These are phyloP conservation scores for Polyploca ridens DNA, from an alignment of 2,888 invertebrate genomes.

Conservation along the genomic window DNA sequence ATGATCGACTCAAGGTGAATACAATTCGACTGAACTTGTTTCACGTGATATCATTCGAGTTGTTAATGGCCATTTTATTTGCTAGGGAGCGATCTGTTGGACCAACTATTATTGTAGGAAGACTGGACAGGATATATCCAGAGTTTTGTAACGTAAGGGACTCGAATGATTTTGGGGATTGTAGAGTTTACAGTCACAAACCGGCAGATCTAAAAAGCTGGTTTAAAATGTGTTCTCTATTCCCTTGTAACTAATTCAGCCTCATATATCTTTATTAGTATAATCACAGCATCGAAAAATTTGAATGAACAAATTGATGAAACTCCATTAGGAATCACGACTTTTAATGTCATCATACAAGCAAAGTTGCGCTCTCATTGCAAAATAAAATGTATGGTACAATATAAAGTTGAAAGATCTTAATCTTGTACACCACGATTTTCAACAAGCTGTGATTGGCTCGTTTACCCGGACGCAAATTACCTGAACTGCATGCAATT, in stretches of 20 bases:
- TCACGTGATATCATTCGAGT: constrained; percentile 33
- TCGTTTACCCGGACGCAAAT: background rate
- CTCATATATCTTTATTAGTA: too few relatives aligned
- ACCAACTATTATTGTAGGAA: background rate
- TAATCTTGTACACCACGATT: background rate
- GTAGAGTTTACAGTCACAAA: too few relatives aligned
- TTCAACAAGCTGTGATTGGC: background rate
- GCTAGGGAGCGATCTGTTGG: background rate
- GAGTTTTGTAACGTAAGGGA: background rate
- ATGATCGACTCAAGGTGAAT: constrained; percentile 52
- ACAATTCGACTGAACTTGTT: constrained; percentile 37
- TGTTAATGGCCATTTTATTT: background rate
- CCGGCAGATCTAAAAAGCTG: too few relatives aligned
- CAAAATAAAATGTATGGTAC: constrained; percentile 1
- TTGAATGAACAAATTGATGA: background rate
- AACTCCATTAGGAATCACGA: background rate
- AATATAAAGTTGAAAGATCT: background rate
- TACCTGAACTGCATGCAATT: constrained; percentile 6
- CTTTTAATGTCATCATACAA: background rate
- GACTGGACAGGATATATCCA: background rate
- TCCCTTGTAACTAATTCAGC: background rate
- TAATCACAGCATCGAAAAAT: background rate
- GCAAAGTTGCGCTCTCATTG: background rate
- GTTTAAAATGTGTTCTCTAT: background rate
- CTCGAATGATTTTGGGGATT: background rate